Evolutionary conservation across 2,113 vertebrate genomes (phyloP).

Genomic region (Montifringilla adamsi): DNA sequence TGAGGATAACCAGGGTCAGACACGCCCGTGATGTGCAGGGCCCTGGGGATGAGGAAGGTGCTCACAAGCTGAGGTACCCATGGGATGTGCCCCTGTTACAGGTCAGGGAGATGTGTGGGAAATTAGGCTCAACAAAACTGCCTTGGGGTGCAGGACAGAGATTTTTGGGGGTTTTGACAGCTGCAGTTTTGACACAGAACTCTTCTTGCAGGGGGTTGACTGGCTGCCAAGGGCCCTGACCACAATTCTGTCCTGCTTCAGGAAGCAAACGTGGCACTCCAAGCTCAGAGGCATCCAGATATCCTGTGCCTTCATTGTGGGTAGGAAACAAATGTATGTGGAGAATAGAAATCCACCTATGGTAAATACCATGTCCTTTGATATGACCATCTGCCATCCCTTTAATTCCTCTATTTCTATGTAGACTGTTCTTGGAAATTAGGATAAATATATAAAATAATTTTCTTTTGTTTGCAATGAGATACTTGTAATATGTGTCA

Average conservation of each 20-base stretch:
- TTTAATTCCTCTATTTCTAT: not conserved
- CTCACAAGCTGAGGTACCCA: not conserved
- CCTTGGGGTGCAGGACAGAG: not conserved
- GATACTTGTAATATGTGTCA: not conserved
- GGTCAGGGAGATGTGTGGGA: fast-evolving
- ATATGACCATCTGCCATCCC: not conserved
- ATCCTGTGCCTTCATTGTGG: not conserved
- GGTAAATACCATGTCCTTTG: not conserved
- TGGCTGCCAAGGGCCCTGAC: not conserved
- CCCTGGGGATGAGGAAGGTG: not conserved
- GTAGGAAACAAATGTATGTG: not conserved
- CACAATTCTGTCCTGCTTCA: fast-evolving
- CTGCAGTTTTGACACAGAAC: not conserved
- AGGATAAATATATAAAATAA: not conserved
- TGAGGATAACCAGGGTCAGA: not conserved
- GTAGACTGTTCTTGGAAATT: not conserved
- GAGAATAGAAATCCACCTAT: not conserved
- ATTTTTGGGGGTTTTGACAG: not conserved
- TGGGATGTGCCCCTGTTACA: fast-evolving
- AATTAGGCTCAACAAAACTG: not conserved
- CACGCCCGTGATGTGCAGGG: fast-evolving
- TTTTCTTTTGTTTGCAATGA: not conserved
- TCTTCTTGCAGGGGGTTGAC: not conserved
- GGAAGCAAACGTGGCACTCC: not conserved
- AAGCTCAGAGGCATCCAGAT: not conserved